Evolutionary conservation across 2,113 vertebrate species (phyloP).

Genomic region (Scomber scombrus): DNA sequence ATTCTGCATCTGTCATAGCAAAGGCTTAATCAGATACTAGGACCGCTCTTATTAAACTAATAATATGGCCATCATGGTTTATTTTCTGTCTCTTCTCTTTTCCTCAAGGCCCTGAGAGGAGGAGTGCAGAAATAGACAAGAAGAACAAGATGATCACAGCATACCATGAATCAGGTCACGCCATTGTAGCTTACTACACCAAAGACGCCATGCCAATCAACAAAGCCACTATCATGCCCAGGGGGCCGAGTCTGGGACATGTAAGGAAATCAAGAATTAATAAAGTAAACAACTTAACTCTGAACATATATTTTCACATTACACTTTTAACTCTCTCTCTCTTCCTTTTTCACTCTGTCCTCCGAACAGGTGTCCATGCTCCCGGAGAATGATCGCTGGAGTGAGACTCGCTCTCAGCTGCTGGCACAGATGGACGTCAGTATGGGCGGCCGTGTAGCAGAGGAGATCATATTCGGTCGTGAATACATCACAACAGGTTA

Average conservation of each 20-base stretch:
- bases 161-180: slow-evolving; percentile 97
- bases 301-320: background rate
- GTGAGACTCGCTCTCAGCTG: slow-evolving; percentile 96
- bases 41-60: background rate
- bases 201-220: slow-evolving; percentile 99
- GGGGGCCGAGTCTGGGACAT: slow-evolving; percentile 96
- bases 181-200: slow-evolving; percentile 96
- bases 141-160: slow-evolving; percentile 97
- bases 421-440: slow-evolving; percentile 98
- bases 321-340: background rate
- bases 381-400: slow-evolving; percentile 97
- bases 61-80: background rate
- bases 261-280: slow-evolving; percentile 78
- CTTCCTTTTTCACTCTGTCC: background rate
- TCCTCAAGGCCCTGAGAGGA: slow-evolving; percentile 92
- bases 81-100: background rate
- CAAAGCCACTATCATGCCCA: slow-evolving; percentile 99
- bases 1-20: too few relatives aligned
- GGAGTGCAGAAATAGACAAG: slow-evolving; percentile 94
- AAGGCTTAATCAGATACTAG: background rate
- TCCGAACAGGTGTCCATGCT: slow-evolving; percentile 92
- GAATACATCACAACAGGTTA: slow-evolving; percentile 96
- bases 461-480: slow-evolving; percentile 96
- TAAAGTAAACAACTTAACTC: background rate
- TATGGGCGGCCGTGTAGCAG: slow-evolving; percentile 97